phyloP scores from a whole-genome alignment of 2,797 vertebrate species.

The Vipera ursinii region DNA sequence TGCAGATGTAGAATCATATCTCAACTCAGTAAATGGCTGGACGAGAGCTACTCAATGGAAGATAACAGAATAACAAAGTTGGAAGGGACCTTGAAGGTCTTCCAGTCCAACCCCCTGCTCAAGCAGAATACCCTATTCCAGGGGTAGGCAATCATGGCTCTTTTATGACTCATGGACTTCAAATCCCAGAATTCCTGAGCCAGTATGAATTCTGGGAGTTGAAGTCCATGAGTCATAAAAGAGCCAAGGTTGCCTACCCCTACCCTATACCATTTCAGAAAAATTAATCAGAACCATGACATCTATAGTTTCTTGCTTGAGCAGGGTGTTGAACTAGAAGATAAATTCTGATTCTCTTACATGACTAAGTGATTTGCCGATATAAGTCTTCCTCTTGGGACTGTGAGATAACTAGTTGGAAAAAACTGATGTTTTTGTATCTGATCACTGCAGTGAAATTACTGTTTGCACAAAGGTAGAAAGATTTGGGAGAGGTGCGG shows the following conservation, averaged over 20 bases:
- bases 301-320: not conserved
- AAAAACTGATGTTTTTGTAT: not conserved
- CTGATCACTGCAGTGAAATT: not conserved
- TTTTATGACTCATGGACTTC: no score
- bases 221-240: no score
- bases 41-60: not conserved
- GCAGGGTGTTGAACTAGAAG: not conserved
- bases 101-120: not conserved
- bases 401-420: not conserved
- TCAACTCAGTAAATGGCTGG: not conserved
- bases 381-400: not conserved
- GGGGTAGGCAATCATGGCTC: no score
- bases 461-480: not conserved
- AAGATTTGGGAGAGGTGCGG: not conserved
- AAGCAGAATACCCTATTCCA: not conserved
- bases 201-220: no score
- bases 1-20: not conserved
- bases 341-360: not conserved
- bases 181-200: no score
- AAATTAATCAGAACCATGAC: no score
- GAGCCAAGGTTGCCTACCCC: no score
- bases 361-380: not conserved
- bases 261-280: not conserved
- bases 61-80: not conserved
- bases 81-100: not conserved